Evolutionary conservation across 1,140 invertebrate genomes (phyloP), one percentile per base, ranked within the genome.

Genomic region (Ceratitis capitata): DNA sequence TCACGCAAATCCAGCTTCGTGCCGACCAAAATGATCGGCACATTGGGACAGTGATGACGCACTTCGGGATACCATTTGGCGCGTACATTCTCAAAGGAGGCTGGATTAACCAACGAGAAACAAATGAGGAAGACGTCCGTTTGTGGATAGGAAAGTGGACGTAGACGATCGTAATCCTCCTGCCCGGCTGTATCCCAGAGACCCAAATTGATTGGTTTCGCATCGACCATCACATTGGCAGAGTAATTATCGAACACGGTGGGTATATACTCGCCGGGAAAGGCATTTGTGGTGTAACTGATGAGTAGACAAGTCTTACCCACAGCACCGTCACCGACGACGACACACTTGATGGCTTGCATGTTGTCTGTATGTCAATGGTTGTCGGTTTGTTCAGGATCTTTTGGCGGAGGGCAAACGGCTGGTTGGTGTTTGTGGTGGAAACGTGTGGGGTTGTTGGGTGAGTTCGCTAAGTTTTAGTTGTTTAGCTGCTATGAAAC

Each of bases 211-310:
- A 99, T 99, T 1, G 98, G 98, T 92, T 98, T 98, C 0, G 98
- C 98, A 93, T 99, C 98, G 23, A 99, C 98, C 98, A 99, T 99
- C 26, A 99, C 98, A 94, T 99, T 99, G 35, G 98, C 98, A 12
- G 98, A 99, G 93, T 99, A 99, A 92, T 99, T 99, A 93, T 99
- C 98, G 93, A 99, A 96, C 92, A 98, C 97, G 88, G 98, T 98
- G 64, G 98, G 97, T 89, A 98, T 98, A 92, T 98, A 98, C 92
- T 98, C 97, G 86, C 97, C 97, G 61, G 98, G 98, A 92, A 99
- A 99, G 88, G 97, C 97, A 94, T 99, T 98, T 90, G 98, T 98
- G 51, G 98, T 99, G 92, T 98, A 99, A 93, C 97, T 98, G 93
- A 99, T 98, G 89, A 99, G 94, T 29, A 99, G 94, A 93, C 98